Base-by-base conservation (phyloP, 2,888 invertebrate species). In the Drosophila atripex region DNA sequence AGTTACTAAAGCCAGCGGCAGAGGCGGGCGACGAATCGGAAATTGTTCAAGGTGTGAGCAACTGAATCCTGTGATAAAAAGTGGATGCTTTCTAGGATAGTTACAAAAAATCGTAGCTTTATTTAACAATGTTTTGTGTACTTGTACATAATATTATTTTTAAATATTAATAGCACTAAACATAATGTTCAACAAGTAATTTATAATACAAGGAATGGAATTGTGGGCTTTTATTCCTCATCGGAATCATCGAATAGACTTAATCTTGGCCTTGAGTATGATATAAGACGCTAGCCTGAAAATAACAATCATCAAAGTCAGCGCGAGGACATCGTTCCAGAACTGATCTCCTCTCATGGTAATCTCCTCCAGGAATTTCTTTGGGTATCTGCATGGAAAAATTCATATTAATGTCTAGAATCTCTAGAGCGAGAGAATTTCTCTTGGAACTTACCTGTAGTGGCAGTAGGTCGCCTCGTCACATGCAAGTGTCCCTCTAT, bases 301-400 rank as follows among this genome's bases (percentile, higher is more conserved):
- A 11, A 94, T 76, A 32, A 97, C 75, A 45, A 97, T 93, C 76
- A 95, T 96, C 23, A 93, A 87, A 28, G 93, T 90, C 18, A 98
- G 93, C 0, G 96, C 96, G 18, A 94, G 92, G 25, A 97, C 93
- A 89, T 98, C 97, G 82, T 95, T 95, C 94, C 95, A 95, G 91
- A 97, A 97, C 90, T 95, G 95, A 89, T 97, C 95, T 0, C 95
- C 94, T 0, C 93, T 92, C 94, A 97, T 95, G 55, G 96, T 96
- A 55, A 98, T 94, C 85, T 97, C 96, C 6, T 94, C 93, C 28
- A 99, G 92, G 90, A 99, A 97, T 88, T 96, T 95, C 39, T 93
- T 91, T 0, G 97, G 96, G 79, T 96, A 95, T 89, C 95, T 95
- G 89, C 6, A 4, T 6, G 9, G 2, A n/a, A 47, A 8, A n/a